Conservation (phyloP, 64 coral and sea anemone genomes). For the Cladopsammia gracilis region DNA sequence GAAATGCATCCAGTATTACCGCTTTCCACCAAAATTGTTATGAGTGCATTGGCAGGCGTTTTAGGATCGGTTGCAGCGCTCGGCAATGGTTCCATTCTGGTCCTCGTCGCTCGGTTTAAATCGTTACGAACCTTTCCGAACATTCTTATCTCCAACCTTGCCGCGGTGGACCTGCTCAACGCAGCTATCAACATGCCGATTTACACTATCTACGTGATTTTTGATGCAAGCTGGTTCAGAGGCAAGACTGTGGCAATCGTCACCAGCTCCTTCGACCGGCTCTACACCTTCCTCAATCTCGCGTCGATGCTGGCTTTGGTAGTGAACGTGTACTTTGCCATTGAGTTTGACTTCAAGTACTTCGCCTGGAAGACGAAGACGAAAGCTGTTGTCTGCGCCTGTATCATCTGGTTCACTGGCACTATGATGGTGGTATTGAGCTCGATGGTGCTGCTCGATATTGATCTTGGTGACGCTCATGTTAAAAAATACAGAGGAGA, state of each 20-base stretch:
- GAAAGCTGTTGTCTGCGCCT: too few relatives aligned
- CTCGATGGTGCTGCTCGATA: too few relatives aligned
- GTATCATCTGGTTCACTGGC: too few relatives aligned
- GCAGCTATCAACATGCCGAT: neutral
- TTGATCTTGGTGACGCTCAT: too few relatives aligned
- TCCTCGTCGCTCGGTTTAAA: neutral
- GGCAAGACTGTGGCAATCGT: neutral
- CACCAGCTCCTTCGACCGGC: neutral
- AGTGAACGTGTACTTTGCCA: too few relatives aligned
- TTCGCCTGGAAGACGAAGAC: too few relatives aligned
- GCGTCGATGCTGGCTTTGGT: slow-evolving; percentile 11
- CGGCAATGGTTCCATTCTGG: neutral
- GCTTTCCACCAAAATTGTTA: neutral
- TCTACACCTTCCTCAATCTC: neutral
- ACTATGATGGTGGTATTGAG: too few relatives aligned
- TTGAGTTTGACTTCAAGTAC: too few relatives aligned
- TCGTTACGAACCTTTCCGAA: slow-evolving; percentile 16
- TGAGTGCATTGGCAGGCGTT: neutral
- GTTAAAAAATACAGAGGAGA: too few relatives aligned
- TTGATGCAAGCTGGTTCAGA: neutral
- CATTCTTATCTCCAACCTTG: neutral
- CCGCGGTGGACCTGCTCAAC: neutral
- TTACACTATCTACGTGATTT: neutral
- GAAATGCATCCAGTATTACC: neutral
- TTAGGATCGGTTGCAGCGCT: neutral